Base-by-base conservation (phyloP, 1,140 invertebrate species). In the Nasonia giraulti region DNA sequence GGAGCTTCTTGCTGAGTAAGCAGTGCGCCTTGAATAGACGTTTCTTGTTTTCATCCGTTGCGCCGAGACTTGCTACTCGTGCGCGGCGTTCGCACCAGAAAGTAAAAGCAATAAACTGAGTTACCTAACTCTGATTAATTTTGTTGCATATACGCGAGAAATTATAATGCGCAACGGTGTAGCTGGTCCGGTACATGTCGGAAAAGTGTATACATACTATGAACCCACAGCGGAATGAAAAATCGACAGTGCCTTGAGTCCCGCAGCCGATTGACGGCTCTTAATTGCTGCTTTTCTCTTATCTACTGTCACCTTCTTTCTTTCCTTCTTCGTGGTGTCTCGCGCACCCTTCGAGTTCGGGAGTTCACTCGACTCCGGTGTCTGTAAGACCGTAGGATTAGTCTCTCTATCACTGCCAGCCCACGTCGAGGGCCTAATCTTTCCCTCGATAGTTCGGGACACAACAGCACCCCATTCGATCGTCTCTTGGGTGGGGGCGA, bases 251-350 rank as follows among this genome's bases (percentile, higher is more conserved):
- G 8, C 31, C 66, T 79, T 77, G 78, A 68, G 73, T 62, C 87
- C 86, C 5, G 20, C 83, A 85, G 83, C 71, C 87, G 90, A 91
- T 91, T 89, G 88, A 91, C 88, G 89, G 88, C 88, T 90, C 90
- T 92, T 92, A 92, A 92, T 92, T 91, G 89, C 87, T 87, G 89
- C 81, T 90, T 89, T 90, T 88, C 86, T 90, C 89, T 91, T 92
- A 92, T 92, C 91, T 92, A 90, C 91, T 92, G 91, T 92, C 91
- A 91, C 91, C 89, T 90, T 90, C 88, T 88, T 88, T 88, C 87
- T 69, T 86, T 80, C 83, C 40, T 86, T 82, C 80, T 40, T 83
- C 66, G 33, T 27, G 14, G 50, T 77, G 37, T 76, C 23, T 83
- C 40, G 37, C 50, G 4, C 74, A 12, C 73, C 27, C 73, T 23